Percentiles rank a stretch among this genome's conserved stretches.
phyloP scores from a whole-genome alignment of 1,140 invertebrate species.

The Drosophila saltans region DNA sequence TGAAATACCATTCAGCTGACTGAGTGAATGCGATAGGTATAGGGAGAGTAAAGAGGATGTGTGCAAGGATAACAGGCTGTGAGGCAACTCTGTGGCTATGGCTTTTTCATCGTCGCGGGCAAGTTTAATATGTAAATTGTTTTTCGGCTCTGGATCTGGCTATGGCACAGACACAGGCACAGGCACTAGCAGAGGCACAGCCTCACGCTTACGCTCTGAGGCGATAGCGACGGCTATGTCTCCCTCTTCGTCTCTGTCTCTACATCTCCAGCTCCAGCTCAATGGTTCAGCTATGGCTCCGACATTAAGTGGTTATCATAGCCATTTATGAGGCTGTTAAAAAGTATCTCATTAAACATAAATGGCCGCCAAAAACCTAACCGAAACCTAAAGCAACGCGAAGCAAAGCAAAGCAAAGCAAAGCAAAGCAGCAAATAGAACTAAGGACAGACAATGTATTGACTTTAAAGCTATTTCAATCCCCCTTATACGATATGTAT shows the following conservation, averaged over 20 bases:
- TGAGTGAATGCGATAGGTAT: slow-evolving; percentile 6
- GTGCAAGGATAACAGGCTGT: slow-evolving; percentile 45
- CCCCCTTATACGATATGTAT: not conserved
- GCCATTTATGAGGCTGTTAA: slow-evolving; percentile 82
- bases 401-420: slow-evolving; percentile 18
- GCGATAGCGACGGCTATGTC: slow-evolving; percentile 3
- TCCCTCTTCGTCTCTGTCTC: slow-evolving; percentile 12
- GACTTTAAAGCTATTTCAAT: slow-evolving; percentile 16
- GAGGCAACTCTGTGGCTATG: slow-evolving; percentile 47
- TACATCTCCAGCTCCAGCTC: slow-evolving; percentile 11
- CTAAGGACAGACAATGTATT: slow-evolving; percentile 48
- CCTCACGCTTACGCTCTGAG: not conserved
- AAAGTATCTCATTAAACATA: slow-evolving; percentile 82
- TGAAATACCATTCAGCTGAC: not conserved
- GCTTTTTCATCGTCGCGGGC: slow-evolving; percentile 36
- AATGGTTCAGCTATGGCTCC: slow-evolving; percentile 43
- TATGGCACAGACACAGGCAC: not conserved
- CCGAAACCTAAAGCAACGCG: slow-evolving; percentile 13
- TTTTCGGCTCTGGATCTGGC: slow-evolving; percentile 51
- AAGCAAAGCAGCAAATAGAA: slow-evolving; percentile 20
- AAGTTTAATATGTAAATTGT: slow-evolving; percentile 82
- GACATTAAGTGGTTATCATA: slow-evolving; percentile 83
- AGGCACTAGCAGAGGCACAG: not conserved
- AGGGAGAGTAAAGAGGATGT: slow-evolving; percentile 22
- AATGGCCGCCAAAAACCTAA: slow-evolving; percentile 41